phyloP scores from a whole-genome alignment of 1,140 invertebrate genomes.

The Sitobion miscanthi region DNA sequence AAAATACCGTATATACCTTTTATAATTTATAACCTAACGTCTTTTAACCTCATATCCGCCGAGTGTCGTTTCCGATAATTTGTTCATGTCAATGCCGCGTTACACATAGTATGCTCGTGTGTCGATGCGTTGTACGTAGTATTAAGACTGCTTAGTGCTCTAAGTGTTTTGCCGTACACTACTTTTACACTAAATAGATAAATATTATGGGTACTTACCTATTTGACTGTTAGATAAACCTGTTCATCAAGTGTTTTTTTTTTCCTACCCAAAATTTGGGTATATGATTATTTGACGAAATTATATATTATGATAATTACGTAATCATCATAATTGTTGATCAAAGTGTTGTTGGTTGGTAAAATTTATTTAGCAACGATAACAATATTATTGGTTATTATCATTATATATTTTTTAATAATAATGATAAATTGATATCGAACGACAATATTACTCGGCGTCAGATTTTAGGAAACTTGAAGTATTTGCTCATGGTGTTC shows the following conservation, averaged over 20 bases:
- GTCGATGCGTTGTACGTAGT: not conserved
- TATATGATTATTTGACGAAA: not conserved
- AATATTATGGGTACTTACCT: not conserved
- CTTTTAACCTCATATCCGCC: not conserved
- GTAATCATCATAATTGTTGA: no score
- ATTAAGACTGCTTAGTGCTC: not conserved
- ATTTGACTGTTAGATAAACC: no score
- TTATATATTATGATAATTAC: no score
- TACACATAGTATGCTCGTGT: not conserved
- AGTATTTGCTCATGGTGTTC: no score
- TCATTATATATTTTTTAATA: not conserved
- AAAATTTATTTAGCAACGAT: no score
- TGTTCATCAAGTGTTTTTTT: not conserved
- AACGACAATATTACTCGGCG: not conserved
- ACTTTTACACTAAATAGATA: no score
- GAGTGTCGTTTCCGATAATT: not conserved
- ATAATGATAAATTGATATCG: not conserved
- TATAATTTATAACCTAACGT: not conserved
- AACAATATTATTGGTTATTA: no score
- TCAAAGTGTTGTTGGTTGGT: no score
- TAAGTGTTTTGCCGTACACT: not conserved
- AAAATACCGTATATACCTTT: not conserved
- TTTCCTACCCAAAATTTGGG: not conserved
- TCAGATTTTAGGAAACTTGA: not conserved
- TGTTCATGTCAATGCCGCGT: not conserved